A percentile compares a stretch with the other conserved stretches of the same genome.
These are phyloP conservation scores for Anguilla pacifica DNA, from an alignment of 2,797 vertebrate genomes.

Conservation along the genomic window DNA sequence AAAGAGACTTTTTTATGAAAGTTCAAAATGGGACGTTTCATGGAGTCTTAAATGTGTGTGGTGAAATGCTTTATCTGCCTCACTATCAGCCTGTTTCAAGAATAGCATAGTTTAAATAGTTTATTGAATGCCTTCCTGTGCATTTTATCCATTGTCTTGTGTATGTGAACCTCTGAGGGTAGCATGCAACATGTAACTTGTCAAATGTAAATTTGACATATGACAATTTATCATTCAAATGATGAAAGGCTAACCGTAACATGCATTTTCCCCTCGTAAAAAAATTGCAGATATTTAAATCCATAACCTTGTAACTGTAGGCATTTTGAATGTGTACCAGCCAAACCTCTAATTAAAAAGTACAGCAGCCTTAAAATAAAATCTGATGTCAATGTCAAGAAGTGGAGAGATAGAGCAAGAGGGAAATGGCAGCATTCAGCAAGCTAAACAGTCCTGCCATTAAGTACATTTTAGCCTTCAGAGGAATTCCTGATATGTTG, in stretches of 20 bases:
- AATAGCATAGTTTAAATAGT: constrained; percentile 32
- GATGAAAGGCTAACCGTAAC: constrained; percentile 43
- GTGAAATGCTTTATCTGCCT: constrained; percentile 10
- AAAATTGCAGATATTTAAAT: constrained; percentile 49
- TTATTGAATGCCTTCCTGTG: constrained; percentile 50
- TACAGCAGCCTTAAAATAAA: constrained; percentile 66
- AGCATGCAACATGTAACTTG: constrained; percentile 32
- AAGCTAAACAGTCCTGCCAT: constrained; percentile 55
- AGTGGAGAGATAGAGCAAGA: constrained; percentile 36
- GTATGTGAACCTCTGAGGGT: neutral
- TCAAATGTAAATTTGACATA: neutral
- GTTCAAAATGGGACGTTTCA: neutral
- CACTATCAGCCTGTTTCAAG: neutral
- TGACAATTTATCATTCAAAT: constrained; percentile 47
- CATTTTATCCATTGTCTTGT: no score
- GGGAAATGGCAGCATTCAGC: constrained; percentile 48
- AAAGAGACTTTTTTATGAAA: neutral
- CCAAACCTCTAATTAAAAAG: constrained; percentile 65
- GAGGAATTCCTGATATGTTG: constrained; percentile 83
- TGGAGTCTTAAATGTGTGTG: neutral
- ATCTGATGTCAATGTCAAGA: constrained; percentile 63
- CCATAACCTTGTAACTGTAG: constrained; percentile 61
- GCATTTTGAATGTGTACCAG: constrained; percentile 64
- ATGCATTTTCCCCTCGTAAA: constrained; percentile 42
- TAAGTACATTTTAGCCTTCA: constrained; percentile 76